Base-by-base conservation (phyloP, 2,797 vertebrate genomes). In the Xenopus petersii region DNA sequence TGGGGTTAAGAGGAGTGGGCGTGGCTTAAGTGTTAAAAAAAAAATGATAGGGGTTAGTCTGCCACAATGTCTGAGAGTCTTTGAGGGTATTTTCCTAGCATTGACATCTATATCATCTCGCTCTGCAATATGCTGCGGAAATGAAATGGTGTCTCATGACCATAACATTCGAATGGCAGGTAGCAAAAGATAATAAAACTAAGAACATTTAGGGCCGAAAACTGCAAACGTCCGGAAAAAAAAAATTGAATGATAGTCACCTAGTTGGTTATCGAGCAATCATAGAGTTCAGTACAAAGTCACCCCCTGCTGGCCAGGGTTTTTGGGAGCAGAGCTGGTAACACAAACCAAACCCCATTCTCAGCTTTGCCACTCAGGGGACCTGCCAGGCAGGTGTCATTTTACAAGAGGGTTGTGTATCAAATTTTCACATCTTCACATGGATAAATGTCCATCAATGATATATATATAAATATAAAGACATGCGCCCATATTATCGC, bases 241-340 rank as follows among this genome's bases (percentile, higher is more conserved):
- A 42, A 42, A 42, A 6, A 15, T 15, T 12, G 49, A 10, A 51
- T 10, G 49, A 15, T 10, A 30, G 15, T 12, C 49, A 64, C 24
- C 42, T 62, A 33, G 67, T 54, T 67, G 56, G 70, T 30, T 66
- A 10, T 49, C 3, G 55, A 64, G 47, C 68, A 58, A 66, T 75
- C 48, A 24, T 54, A 17, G 24, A 42, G 56, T 56, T 56, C 47
- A 67, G 30, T 11, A 36, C 49, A 73, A 58, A 78, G 55, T 68
- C 75, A 73, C 75, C 75, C 75, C 75, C 75, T 78, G 75, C 75
- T 73, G 75, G 75, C 68, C 75, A 73, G 48, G 56, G 54, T 62
- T 75, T 59, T 17, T 48, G 42, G 46, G 58, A 24, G 16, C 69
- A n/a, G 36, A 47, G 30, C 51, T 26, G 10, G 6, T 24, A 60